Conservation (phyloP, 2,113 vertebrate genomes). For the Aphelocoma coerulescens region DNA sequence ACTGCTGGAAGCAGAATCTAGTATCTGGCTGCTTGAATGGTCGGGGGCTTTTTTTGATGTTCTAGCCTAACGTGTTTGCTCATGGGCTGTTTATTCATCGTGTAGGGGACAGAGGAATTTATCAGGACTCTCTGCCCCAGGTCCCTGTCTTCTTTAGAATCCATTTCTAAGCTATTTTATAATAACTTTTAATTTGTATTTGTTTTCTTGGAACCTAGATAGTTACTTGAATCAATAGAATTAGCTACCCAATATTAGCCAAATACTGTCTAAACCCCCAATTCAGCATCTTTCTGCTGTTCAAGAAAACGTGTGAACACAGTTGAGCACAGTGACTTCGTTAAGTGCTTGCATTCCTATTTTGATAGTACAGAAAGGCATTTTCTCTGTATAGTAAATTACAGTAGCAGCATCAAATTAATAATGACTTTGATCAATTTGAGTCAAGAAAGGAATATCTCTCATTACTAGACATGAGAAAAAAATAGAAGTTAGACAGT, state of each 20-base stretch:
- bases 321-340: background rate
- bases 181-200: background rate
- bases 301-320: background rate
- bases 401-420: background rate
- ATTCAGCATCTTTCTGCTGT: background rate
- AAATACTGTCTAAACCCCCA: background rate
- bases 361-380: background rate
- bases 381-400: background rate
- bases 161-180: background rate
- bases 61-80: background rate
- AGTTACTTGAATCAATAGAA: background rate
- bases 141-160: background rate
- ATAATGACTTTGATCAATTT: background rate
- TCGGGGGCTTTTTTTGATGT: background rate
- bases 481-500: background rate
- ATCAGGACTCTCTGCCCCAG: background rate
- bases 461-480: background rate
- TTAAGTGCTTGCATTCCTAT: background rate
- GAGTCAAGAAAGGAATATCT: background rate
- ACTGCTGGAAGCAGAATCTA: background rate
- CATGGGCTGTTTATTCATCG: background rate
- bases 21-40: background rate
- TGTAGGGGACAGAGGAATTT: fast-evolving
- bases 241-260: background rate
- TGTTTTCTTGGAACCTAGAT: background rate